Conservation (phyloP, 2,113 vertebrate genomes). For the Saguinus midas region DNA sequence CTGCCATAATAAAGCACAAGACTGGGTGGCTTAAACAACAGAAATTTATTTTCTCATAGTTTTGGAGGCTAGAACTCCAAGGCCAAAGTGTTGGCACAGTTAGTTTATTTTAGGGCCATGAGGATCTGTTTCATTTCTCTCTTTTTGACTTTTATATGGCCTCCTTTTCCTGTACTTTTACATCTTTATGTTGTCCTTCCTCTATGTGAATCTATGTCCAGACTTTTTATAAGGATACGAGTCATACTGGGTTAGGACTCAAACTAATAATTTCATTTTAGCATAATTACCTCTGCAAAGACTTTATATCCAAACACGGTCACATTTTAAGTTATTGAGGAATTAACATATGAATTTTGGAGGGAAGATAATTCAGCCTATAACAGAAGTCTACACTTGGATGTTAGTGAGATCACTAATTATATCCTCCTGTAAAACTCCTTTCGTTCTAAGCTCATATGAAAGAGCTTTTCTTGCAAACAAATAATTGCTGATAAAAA, state of each 20-base stretch:
- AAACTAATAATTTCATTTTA: background rate
- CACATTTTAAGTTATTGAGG: background rate
- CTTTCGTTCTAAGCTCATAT: background rate
- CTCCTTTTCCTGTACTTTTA: background rate
- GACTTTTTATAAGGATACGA: background rate
- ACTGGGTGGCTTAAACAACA: background rate
- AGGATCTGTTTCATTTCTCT: background rate
- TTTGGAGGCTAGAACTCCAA: background rate
- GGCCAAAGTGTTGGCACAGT: background rate
- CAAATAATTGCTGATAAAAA: background rate
- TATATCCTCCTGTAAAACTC: background rate
- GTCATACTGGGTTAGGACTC: background rate
- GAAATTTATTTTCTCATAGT: background rate
- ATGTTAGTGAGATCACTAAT: background rate
- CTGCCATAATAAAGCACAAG: background rate
- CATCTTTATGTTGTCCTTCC: background rate
- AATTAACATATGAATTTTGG: background rate
- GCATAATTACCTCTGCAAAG: background rate
- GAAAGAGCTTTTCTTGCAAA: background rate
- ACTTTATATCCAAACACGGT: too few species aligned
- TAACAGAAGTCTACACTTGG: background rate
- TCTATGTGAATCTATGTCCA: background rate
- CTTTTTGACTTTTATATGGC: background rate
- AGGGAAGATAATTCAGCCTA: background rate
- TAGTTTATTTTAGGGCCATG: background rate